A percentile compares a stretch with the other conserved stretches of the same genome.
Evolutionary conservation across 2,113 vertebrate species (phyloP).

Genomic region (Progne subis): DNA sequence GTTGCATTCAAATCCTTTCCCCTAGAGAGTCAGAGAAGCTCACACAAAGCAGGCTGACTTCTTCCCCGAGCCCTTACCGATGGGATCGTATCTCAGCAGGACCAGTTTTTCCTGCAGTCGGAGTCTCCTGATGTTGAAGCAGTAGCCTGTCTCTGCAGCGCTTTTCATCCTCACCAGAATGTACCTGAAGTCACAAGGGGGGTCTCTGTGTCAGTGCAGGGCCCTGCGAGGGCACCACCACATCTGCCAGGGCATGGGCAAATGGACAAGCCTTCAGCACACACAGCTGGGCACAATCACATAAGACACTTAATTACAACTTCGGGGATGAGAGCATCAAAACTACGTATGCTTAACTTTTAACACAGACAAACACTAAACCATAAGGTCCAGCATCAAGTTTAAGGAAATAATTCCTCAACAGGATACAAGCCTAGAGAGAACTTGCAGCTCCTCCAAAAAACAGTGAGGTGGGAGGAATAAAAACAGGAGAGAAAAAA

Average conservation of each 20-base stretch:
- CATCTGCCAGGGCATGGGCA: not conserved
- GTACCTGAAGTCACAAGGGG: slow-evolving; percentile 72
- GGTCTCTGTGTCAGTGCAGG: not conserved
- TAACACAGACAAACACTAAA: not conserved
- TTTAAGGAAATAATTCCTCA: not conserved
- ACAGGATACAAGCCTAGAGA: not conserved
- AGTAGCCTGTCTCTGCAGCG: slow-evolving; percentile 87
- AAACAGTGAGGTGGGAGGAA: not conserved
- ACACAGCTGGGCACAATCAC: not conserved
- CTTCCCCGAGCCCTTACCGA: slow-evolving; percentile 79
- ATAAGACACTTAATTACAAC: not conserved
- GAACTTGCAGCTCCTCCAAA: not conserved
- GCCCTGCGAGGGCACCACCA: not conserved
- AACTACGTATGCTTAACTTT: not conserved
- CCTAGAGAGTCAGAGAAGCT: not conserved
- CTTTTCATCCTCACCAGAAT: slow-evolving; percentile 93
- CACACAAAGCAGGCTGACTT: not conserved
- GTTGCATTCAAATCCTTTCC: not conserved
- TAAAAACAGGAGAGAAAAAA: not conserved
- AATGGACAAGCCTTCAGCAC: not conserved
- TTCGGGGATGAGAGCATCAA: not conserved
- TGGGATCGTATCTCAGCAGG: slow-evolving; percentile 87
- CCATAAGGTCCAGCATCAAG: not conserved
- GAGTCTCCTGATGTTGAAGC: slow-evolving; percentile 86
- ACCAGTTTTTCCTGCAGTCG: slow-evolving; percentile 88